Evolutionary conservation across 2,113 vertebrate species (phyloP), one percentile per base, ranked within the genome.

Genomic region (Labrus mixtus): DNA sequence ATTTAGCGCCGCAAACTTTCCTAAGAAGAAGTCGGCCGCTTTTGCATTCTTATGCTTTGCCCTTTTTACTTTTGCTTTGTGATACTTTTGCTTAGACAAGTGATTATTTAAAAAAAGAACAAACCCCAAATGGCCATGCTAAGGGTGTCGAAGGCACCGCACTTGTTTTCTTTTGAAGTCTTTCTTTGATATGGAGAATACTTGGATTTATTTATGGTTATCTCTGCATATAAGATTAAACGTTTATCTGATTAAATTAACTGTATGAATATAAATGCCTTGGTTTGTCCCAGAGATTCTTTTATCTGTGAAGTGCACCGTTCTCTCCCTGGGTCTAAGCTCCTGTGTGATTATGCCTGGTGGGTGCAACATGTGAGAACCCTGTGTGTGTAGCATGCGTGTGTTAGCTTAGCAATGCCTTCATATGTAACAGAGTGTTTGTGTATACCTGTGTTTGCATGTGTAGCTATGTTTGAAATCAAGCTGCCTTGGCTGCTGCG

Each of bases 121-220:
- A 93, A 88, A 62, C 78, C 80, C 85, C 83, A 84, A 91, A 92
- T 75, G 80, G 81, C 81, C 86, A 74, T 15, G 19, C 45, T 63
- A 81, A 46, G 55, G 63, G 69, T 76, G 68, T 25, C 70, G 76
- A 70, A 82, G 68, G 56, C 61, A 48, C 50, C 15, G 70, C 16
- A 33, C 53, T 66, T 83, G 29, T 68, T 83, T 78, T 58, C 83
- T 78, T 91, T 91, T 87, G 89, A 90, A 86, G 76, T 89, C 25
- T 61, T 51, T 76, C 83, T 94, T 94, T 94, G 94, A 94, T 92
- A 87, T 92, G 91, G 81, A 93, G 87, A 89, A 83, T 33, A 60
- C 64, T 79, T 76, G 57, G 53, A 83, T 84, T 78, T 77, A 91
- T 87, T 79, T 87, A 68, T 69, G 20, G 29, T 69, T 79, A 73